Base-by-base conservation (phyloP, 2,113 vertebrate species). In the Tretioscincus oriximinensis region DNA sequence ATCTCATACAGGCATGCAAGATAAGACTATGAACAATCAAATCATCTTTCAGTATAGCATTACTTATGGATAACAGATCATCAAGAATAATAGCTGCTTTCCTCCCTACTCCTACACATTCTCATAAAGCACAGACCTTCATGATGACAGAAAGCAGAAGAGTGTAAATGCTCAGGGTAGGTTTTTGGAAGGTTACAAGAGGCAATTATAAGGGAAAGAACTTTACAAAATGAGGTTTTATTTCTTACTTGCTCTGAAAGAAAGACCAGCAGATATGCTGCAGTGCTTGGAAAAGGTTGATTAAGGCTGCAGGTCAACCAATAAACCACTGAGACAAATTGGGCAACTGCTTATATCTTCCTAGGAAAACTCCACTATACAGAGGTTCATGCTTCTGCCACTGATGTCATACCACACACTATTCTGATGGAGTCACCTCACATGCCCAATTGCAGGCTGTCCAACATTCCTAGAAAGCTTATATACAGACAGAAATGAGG, bases 401-500 rank as follows among this genome's bases (percentile, higher is more conserved):
- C 5, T 75, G 51, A 75, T 69, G 51, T 69, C 51, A 76, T n/a
- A 66, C 64, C 26, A 76, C 16, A 28, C 18, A n/a, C 35, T 45
- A 45, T 47, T 81, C 31, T 29, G 49, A 60, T 76, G 29, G n/a
- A 76, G 75, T 76, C 73, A 76, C 51, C 31, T 28, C 72, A 67
- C 47, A n/a, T 69, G 26, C 73, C 61, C 54, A 8, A 26, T 51
- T 60, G 26, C 54, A 67, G 20, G 31, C 26, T 82, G 0, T 72
- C 68, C 73, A 77, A 77, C 77, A 75, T 77, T 31, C 77, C 73
- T 1, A 21, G 67, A 78, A 86, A 82, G 73, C 83, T 78, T 84
- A 81, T 12, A 69, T 72, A 26, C 66, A 66, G 9, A 64, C 74
- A 22, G 63, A 85, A 84, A 9, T 9, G 51, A 71, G 61, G 80